These are phyloP conservation scores for Pantelozetes paolii DNA, from an alignment of 2,888 invertebrate genomes.

Conservation along the genomic window DNA sequence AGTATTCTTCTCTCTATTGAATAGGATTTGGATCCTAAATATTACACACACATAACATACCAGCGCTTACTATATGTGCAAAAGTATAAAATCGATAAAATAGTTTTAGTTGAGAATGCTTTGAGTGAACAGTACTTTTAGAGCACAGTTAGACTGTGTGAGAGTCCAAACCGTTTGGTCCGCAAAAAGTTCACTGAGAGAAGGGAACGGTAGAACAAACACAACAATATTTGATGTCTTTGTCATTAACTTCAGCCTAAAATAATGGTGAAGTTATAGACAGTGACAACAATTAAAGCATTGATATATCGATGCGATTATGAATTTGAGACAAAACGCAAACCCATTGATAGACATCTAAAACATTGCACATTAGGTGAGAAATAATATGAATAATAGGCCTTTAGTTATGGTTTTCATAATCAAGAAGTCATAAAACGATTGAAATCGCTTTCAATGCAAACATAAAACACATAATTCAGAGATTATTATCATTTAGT, in stretches of 20 bases:
- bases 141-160: neutral
- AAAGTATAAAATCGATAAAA: conserved; percentile 16
- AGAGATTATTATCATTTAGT: neutral
- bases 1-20: neutral
- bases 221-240: neutral
- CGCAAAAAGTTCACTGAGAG: neutral
- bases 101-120: neutral
- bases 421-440: no score
- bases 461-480: no score
- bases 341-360: no score
- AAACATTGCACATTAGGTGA: no score
- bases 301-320: neutral
- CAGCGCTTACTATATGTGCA: neutral
- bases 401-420: no score
- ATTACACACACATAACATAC: neutral
- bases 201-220: neutral
- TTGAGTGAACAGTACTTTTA: neutral
- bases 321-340: no score
- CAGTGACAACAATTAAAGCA: neutral
- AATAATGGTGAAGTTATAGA: no score
- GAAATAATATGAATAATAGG: no score
- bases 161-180: neutral
- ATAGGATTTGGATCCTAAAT: neutral
- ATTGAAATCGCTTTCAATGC: no score
- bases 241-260: neutral